These are phyloP conservation scores for Pyxicephalus adspersus DNA, from an alignment of 2,113 vertebrate species.

Conservation along the genomic window DNA sequence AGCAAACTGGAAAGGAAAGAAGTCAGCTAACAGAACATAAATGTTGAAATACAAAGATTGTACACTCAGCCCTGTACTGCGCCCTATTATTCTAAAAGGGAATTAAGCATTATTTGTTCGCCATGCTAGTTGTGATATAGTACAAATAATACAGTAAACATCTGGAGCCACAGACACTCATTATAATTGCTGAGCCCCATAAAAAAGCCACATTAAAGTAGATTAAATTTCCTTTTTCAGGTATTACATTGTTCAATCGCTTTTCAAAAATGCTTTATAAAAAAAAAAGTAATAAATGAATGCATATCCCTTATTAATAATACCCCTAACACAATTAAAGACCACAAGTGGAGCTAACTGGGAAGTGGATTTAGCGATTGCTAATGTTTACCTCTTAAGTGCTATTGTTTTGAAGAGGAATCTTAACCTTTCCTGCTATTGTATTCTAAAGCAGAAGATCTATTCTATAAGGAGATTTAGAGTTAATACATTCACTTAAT, in stretches of 20 bases:
- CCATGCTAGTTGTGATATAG: slow-evolving; percentile 37
- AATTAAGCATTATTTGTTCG: slow-evolving; percentile 52
- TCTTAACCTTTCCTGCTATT: slow-evolving; percentile 13
- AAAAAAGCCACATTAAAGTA: slow-evolving; percentile 56
- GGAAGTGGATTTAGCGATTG: slow-evolving; percentile 23
- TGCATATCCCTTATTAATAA: slow-evolving; percentile 53
- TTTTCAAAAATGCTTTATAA: slow-evolving; percentile 49
- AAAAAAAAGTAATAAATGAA: slow-evolving; percentile 36
- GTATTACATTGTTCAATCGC: slow-evolving; percentile 43
- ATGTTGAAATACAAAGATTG: slow-evolving; percentile 51
- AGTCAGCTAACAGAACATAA: slow-evolving; percentile 52
- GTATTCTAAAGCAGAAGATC: slow-evolving; percentile 6
- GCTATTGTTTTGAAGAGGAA: slow-evolving; percentile 32
- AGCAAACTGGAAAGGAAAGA: slow-evolving; percentile 40
- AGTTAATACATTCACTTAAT: neutral
- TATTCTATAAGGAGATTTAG: slow-evolving; percentile 15
- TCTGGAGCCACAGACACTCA: slow-evolving; percentile 48
- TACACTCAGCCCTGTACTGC: slow-evolving; percentile 42
- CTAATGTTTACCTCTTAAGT: slow-evolving; percentile 15
- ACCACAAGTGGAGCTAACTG: slow-evolving; percentile 34
- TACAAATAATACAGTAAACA: slow-evolving; percentile 52
- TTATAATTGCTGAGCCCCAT: slow-evolving; percentile 49
- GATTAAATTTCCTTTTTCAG: slow-evolving; percentile 53
- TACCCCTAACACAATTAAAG: slow-evolving; percentile 47
- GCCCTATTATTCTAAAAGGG: slow-evolving; percentile 42